Percentiles rank a stretch among this genome's conserved stretches.
Evolutionary conservation across 2,797 vertebrate genomes (phyloP).

Genomic region (Hemibagrus guttatus): DNA sequence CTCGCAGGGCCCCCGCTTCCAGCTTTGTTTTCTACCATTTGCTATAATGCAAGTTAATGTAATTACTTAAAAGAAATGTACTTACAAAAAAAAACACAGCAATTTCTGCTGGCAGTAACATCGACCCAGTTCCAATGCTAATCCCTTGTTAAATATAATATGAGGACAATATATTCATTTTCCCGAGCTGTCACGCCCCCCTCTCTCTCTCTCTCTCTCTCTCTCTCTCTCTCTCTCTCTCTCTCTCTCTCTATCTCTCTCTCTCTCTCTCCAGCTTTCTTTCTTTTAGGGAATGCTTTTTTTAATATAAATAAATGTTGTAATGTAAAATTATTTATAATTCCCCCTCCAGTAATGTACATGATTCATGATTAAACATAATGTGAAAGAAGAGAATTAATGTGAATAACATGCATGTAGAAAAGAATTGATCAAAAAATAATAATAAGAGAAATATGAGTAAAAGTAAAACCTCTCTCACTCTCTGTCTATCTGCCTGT

Average conservation of each 20-base stretch:
- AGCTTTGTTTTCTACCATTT: constrained; percentile 55
- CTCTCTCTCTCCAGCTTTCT: background rate
- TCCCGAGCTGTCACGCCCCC: background rate
- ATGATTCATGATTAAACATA: background rate
- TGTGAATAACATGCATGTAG: background rate
- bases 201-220: background rate
- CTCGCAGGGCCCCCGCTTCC: constrained; percentile 46
- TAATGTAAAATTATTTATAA: constrained; percentile 4
- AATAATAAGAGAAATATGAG: background rate
- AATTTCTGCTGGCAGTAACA: constrained; percentile 27
- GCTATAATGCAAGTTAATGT: constrained; percentile 52
- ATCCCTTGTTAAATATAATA: constrained; percentile 35
- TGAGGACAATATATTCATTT: background rate
- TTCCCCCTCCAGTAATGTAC: background rate
- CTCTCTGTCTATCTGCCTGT: background rate
- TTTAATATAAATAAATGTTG: background rate
- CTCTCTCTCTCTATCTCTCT: background rate
- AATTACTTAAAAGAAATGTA: constrained; percentile 43
- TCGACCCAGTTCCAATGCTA: constrained; percentile 28
- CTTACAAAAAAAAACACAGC: constrained; percentile 27
- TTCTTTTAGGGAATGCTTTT: constrained; percentile 3
- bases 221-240: background rate
- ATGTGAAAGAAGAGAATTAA: background rate
- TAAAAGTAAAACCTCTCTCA: background rate
- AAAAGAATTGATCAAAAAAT: background rate